These are phyloP conservation scores for Xestia sexstrigata DNA, from an alignment of 2,888 invertebrate species.

Conservation along the genomic window DNA sequence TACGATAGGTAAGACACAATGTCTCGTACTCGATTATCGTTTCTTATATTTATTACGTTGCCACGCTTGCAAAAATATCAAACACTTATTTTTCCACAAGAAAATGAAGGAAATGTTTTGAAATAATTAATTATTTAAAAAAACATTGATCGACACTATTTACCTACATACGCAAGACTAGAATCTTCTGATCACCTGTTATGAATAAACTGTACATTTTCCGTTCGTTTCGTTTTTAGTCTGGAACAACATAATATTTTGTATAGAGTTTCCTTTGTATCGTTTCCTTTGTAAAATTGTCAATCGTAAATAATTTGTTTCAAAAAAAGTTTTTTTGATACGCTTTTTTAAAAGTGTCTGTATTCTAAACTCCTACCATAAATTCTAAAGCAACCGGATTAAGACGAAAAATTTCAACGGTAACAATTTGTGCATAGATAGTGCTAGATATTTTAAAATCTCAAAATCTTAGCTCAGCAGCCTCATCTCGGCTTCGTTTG, in stretches of 20 bases:
- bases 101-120: background rate
- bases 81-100: background rate
- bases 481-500: too few species aligned
- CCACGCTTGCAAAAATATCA: background rate
- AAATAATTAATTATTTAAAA: background rate
- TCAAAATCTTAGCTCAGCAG: too few species aligned
- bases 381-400: background rate
- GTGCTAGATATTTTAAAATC: background rate
- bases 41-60: background rate
- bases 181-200: background rate
- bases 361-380: background rate
- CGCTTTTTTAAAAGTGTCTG: too few species aligned
- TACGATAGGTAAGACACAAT: slow-evolving; percentile 5
- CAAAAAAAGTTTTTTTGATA: too few species aligned
- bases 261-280: too few species aligned
- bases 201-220: background rate
- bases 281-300: too few species aligned
- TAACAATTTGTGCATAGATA: background rate
- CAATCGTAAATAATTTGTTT: too few species aligned
- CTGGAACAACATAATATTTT: too few species aligned
- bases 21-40: background rate
- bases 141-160: background rate
- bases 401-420: background rate
- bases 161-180: background rate
- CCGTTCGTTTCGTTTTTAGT: too few species aligned